A percentile compares a stretch with the other conserved stretches of the same genome.
These are phyloP conservation scores for Rhinopomastus cyanomelas DNA, from an alignment of 2,113 vertebrate genomes.

Conservation along the genomic window DNA sequence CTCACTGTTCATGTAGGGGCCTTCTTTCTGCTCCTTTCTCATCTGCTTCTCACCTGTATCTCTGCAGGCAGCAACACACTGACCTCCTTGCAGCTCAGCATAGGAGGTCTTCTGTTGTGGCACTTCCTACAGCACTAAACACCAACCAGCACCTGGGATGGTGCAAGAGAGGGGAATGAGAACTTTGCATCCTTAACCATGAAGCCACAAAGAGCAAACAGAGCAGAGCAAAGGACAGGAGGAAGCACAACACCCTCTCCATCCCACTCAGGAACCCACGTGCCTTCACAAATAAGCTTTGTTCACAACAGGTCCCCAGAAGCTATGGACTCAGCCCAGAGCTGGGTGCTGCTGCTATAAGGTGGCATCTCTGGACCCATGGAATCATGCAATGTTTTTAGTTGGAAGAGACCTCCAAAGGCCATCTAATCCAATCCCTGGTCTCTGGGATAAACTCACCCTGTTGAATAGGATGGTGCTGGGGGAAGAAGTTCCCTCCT, in stretches of 20 bases:
- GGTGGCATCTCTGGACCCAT: neutral
- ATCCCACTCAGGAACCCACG: rapidly evolving
- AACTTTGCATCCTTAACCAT: neutral
- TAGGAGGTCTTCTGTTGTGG: neutral
- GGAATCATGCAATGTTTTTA: no score
- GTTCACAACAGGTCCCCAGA: neutral
- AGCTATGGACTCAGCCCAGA: neutral
- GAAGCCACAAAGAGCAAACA: neutral
- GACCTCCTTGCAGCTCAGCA: neutral
- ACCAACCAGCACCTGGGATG: rapidly evolving
- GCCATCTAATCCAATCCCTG: neutral
- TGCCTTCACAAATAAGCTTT: neutral
- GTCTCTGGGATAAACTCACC: neutral
- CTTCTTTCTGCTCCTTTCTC: neutral
- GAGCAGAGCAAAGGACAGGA: neutral
- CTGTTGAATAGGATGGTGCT: rapidly evolving
- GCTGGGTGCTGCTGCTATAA: neutral
- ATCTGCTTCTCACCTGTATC: neutral
- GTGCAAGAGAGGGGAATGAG: neutral
- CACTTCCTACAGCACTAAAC: neutral
- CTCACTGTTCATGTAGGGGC: rapidly evolving
- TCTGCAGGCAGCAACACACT: neutral
- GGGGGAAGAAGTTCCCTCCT: neutral
- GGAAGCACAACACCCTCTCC: neutral
- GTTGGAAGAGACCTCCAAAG: no score